Evolutionary conservation across 2,797 vertebrate genomes (phyloP).

Genomic region (Triplophysa yarkandensis): DNA sequence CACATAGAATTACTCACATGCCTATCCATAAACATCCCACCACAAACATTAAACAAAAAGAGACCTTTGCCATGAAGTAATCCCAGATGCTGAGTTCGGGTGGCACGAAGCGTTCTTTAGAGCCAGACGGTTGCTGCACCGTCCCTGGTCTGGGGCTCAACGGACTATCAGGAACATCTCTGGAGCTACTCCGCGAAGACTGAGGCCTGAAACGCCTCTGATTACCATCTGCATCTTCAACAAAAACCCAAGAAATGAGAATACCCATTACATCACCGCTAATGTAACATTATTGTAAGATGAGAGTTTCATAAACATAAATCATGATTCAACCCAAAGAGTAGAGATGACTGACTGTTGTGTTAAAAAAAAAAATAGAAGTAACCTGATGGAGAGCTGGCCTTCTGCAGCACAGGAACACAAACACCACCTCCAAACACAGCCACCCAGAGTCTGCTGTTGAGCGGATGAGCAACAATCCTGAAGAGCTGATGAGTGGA

Average conservation of each 20-base stretch:
- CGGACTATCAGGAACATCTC: constrained; percentile 72
- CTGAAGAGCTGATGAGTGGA: constrained; percentile 92
- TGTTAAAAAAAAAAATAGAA: neutral
- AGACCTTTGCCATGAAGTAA: constrained; percentile 96
- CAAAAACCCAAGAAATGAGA: constrained; percentile 19
- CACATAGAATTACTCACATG: neutral
- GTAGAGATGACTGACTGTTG: no score
- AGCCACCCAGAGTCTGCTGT: constrained; percentile 91
- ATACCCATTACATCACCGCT: neutral
- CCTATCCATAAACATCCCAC: neutral
- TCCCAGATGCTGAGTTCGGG: constrained; percentile 99
- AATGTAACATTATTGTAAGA: neutral
- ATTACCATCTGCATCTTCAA: constrained; percentile 79
- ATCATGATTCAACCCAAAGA: no score
- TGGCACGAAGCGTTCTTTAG: constrained; percentile 89
- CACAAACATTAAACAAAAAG: constrained; percentile 3
- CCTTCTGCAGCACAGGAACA: constrained; percentile 72
- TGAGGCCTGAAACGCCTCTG: constrained; percentile 75
- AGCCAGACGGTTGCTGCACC: constrained; percentile 75
- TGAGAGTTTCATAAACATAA: neutral
- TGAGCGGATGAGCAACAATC: constrained; percentile 90
- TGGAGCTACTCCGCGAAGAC: constrained; percentile 78
- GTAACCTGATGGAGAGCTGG: constrained; percentile 78
- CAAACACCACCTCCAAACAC: constrained; percentile 91
- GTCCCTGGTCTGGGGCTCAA: constrained; percentile 67